A percentile compares a stretch with the other conserved stretches of the same genome.
These are phyloP conservation scores for Diorhabda sublineata DNA, from an alignment of 1,140 invertebrate genomes.

Conservation along the genomic window DNA sequence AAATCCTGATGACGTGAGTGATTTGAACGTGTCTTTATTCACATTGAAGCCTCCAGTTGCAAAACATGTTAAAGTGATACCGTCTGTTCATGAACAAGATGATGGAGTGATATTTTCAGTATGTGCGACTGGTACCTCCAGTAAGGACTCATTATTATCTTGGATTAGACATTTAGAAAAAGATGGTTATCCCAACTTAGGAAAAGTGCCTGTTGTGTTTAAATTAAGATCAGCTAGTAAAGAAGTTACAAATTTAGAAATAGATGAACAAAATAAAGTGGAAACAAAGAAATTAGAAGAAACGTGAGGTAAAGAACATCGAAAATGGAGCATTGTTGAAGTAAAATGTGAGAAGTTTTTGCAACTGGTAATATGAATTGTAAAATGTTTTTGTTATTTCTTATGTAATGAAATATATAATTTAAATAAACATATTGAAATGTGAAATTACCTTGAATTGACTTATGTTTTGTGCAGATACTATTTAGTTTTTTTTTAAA, in stretches of 20 bases:
- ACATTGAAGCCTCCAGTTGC: slow-evolving; percentile 49
- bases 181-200: slow-evolving; percentile 68
- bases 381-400: too few relatives aligned
- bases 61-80: slow-evolving; percentile 48
- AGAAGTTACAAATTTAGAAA: slow-evolving; percentile 27
- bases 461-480: too few relatives aligned
- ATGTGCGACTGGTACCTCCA: slow-evolving; percentile 68
- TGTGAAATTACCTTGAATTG: too few relatives aligned
- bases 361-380: too few relatives aligned
- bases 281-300: slow-evolving; percentile 14
- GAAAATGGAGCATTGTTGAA: background rate
- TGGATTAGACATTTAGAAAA: slow-evolving; percentile 87
- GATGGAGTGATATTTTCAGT: slow-evolving; percentile 87
- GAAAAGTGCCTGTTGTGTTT: slow-evolving; percentile 76
- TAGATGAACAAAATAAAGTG: background rate
- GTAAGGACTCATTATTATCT: slow-evolving; percentile 82
- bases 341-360: background rate
- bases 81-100: slow-evolving; percentile 84
- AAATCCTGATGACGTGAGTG: slow-evolving; percentile 59
- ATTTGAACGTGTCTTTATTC: slow-evolving; percentile 59
- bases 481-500: too few relatives aligned
- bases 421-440: too few relatives aligned
- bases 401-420: too few relatives aligned
- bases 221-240: slow-evolving; percentile 48
- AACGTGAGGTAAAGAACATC: slow-evolving; percentile 3